These are phyloP conservation scores for Lerema accius DNA, from an alignment of 1,140 invertebrate species.

Conservation along the genomic window DNA sequence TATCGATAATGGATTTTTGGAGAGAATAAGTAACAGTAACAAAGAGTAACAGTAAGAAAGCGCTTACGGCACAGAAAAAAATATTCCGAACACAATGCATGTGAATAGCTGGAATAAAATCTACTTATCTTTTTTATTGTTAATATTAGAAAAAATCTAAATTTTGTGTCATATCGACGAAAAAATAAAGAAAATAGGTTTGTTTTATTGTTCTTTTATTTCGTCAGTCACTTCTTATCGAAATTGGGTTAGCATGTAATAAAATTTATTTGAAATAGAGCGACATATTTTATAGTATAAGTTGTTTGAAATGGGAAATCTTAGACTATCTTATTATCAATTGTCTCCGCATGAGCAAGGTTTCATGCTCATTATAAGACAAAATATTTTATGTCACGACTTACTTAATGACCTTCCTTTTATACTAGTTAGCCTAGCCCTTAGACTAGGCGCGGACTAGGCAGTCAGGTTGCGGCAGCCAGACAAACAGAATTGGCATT, in stretches of 20 bases:
- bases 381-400: no score
- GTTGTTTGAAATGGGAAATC: no score
- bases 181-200: neutral
- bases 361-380: no score
- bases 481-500: no score
- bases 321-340: no score
- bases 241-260: neutral
- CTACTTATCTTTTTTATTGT: neutral
- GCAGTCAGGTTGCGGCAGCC: no score
- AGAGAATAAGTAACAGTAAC: conserved; percentile 1
- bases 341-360: no score
- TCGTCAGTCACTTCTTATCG: neutral
- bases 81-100: conserved; percentile 3
- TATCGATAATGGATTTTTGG: neutral
- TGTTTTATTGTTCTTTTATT: neutral
- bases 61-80: conserved; percentile 2
- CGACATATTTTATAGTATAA: no score
- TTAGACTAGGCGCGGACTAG: no score
- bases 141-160: neutral
- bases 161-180: neutral
- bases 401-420: no score
- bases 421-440: no score
- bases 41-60: neutral
- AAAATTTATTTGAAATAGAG: neutral
- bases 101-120: neutral